A percentile compares a stretch with the other conserved stretches of the same genome.
Evolutionary conservation across 92 coral and sea anemone species (phyloP).

Genomic region (Parazoanthus atlanticus): DNA sequence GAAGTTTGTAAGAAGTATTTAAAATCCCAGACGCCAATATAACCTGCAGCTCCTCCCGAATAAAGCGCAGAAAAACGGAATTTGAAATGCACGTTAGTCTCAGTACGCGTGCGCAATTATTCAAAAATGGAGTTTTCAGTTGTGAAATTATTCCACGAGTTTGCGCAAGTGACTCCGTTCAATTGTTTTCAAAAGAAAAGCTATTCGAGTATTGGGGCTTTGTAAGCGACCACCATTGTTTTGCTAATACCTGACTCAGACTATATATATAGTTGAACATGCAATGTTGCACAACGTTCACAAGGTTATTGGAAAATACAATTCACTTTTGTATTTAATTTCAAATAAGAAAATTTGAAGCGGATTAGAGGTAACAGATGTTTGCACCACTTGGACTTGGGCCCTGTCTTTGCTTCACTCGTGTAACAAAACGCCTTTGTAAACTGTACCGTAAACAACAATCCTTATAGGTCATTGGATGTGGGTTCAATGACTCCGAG

Average conservation of each 20-base stretch:
- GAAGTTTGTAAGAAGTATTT: background rate
- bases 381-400: constrained; percentile 9
- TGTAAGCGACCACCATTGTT: constrained; percentile 33
- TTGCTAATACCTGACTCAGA: background rate
- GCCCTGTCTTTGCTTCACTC: background rate
- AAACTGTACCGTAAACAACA: constrained; percentile 20
- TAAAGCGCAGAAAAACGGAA: constrained; percentile 31
- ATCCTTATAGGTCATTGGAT: constrained; percentile 5
- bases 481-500: background rate
- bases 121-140: constrained; percentile 5
- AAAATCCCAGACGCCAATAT: constrained; percentile 11
- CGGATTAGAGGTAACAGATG: background rate
- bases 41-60: constrained; percentile 22
- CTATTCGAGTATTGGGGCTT: constrained; percentile 4
- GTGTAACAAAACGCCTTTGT: constrained; percentile 23
- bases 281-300: background rate
- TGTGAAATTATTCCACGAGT: constrained; percentile 34
- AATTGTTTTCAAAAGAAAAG: constrained; percentile 36
- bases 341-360: background rate
- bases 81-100: constrained; percentile 29
- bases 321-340: background rate
- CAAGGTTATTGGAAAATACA: background rate
- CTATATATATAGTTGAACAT: background rate
- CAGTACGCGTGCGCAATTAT: constrained; percentile 34
- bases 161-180: constrained; percentile 29